These are phyloP conservation scores for Paramormyrops hopkinsi DNA, from an alignment of 2,797 vertebrate genomes.

Conservation along the genomic window DNA sequence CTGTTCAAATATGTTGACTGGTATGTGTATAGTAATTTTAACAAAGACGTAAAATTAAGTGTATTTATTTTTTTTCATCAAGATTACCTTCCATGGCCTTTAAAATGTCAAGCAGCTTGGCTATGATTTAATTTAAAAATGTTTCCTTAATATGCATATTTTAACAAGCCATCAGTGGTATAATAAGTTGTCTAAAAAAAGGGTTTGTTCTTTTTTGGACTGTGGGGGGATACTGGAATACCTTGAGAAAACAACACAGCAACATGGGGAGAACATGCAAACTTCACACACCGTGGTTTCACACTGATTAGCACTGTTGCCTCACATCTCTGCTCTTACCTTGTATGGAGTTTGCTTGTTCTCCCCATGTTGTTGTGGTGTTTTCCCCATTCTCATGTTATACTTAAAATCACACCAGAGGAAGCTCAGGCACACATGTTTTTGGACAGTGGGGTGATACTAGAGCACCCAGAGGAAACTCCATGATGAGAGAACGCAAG, in stretches of 20 bases:
- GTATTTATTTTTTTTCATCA: neutral
- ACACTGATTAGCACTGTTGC: neutral
- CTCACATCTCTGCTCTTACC: neutral
- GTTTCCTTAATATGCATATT: neutral
- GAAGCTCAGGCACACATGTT: neutral
- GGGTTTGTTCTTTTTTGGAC: neutral
- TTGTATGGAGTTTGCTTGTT: neutral
- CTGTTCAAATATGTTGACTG: neutral
- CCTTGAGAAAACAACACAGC: neutral
- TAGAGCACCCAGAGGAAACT: neutral
- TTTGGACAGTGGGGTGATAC: neutral
- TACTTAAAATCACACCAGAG: neutral
- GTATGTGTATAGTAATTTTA: neutral
- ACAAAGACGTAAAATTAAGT: neutral
- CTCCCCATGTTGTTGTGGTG: neutral
- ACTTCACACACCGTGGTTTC: neutral
- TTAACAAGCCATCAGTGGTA: neutral
- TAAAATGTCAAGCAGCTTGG: neutral
- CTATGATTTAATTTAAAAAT: neutral
- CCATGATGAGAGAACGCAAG: neutral
- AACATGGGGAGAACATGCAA: neutral
- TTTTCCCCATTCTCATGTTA: neutral
- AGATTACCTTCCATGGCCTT: neutral
- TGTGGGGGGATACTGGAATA: neutral
- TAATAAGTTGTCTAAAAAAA: neutral